Base-by-base conservation (phyloP, 2,113 vertebrate genomes). In the Isichthys henryi region DNA sequence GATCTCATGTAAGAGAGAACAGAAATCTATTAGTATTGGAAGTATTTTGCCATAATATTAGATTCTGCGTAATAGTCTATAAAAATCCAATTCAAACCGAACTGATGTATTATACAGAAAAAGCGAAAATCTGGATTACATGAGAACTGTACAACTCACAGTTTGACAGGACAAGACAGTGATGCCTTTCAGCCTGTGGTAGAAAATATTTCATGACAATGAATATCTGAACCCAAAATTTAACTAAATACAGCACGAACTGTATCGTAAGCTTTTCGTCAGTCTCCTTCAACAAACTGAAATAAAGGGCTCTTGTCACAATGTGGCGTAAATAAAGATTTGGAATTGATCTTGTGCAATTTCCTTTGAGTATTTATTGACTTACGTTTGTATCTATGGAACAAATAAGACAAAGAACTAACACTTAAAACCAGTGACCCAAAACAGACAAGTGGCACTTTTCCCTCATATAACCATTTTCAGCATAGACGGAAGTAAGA, bases 31-130 rank as follows among this genome's bases (percentile, higher is more conserved):
- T 96, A 96, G 94, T 93, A 94, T 94, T 93, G 94, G 95, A 96
- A 96, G 93, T 95, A 94, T 95, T 94, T 95, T 93, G 95, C 93
- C 94, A 95, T 95, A 94, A 96, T 96, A 97, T 96, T 97, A 95
- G 94, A 96, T 91, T 97, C 96, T 97, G 96, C 96, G 92, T 93
- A 96, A 95, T 95, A 93, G 92, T 95, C 94, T 96, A 96, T 94
- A 97, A 96, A 97, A 95, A 96, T 95, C 94, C 96, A 97, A 96
- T 97, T 97, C 96, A 95, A 96, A 97, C 94, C 88, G 95, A 97
- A 97, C 96, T 95, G 95, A 97, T 96, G 95, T 92, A 94, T 93
- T 93, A 94, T 92, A 95, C 94, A 95, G 94, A 94, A 95, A 90
- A 92, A 90, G 91, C 94, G 93, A 91, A 95, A 95, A 94, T 94